Evolutionary conservation across 2,888 invertebrate genomes (phyloP), one percentile per base, ranked within the genome.

Genomic region (Erpobdella octoculata): DNA sequence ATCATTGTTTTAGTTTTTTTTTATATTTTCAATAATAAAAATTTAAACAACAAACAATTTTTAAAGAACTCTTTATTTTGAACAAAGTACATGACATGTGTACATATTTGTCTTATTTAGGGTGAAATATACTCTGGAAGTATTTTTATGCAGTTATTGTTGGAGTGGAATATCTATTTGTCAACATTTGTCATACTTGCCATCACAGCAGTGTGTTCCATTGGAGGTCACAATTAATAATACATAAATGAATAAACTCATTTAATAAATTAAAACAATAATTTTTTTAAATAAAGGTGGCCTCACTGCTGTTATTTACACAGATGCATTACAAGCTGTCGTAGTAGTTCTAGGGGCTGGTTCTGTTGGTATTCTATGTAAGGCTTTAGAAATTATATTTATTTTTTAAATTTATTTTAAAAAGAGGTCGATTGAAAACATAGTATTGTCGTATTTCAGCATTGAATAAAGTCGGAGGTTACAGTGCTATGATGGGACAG

Each of bases 271-370:
- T n/a, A 33, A 31, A 1, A 21, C 33, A 31, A 61, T 6, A 31
- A n/a, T 61, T 21, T 62, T 35, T n/a, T n/a, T n/a, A n/a, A n/a
- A n/a, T n/a, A n/a, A n/a, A 78, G 84, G 83, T 35, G 85, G 85
- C 0, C 78, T 85, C 18, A 81, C 83, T 25, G 84, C 85, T n/a
- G 85, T 85, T 12, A 85, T 85, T 58, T 85, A 83, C 82, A 85
- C 85, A 2, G 85, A 85, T 76, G 83, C 84, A n/a, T 79, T 85
- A n/a, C 86, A 86, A 78, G 85, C 85, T 2, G 80, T 85, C 58
- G 80, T 86, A 9, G 84, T 86, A 80, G 75, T 86, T 8, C 76
- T 83, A 61, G 86, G 86, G 15, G 83, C 86, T 2, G 77, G 83
- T 25, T 79, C 82, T 46, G 79, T 86, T 2, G 81, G 80, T 78